These are phyloP conservation scores for Drosophila melanocephala DNA, from an alignment of 2,888 invertebrate genomes.

Conservation along the genomic window DNA sequence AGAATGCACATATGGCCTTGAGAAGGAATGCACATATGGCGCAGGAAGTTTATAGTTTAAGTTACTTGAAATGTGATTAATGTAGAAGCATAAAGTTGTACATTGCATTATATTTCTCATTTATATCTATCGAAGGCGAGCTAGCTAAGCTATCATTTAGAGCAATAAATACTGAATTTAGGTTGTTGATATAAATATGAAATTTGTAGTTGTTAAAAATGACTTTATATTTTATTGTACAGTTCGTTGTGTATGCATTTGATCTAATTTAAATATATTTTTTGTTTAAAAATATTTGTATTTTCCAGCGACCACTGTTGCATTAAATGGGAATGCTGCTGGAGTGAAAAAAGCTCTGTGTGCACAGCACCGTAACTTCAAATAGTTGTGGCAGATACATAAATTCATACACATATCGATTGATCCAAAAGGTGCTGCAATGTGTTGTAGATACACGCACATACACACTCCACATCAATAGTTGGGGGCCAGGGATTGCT, in stretches of 20 bases:
- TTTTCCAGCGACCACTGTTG: not conserved
- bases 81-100: not conserved
- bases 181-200: not conserved
- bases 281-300: not conserved
- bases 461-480: conserved; percentile 2
- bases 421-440: conserved; percentile 27
- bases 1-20: conserved; percentile 23
- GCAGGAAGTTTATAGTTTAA: not conserved
- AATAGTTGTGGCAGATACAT: conserved; percentile 29
- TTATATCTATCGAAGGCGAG: not conserved
- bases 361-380: not conserved
- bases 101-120: not conserved
- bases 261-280: not conserved
- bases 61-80: not conserved
- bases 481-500: conserved; percentile 8
- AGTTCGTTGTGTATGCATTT: not conserved
- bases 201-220: not conserved
- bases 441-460: conserved; percentile 2
- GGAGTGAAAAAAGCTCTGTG: not conserved
- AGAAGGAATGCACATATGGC: conserved; percentile 7
- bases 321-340: not conserved
- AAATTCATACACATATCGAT: conserved; percentile 48
- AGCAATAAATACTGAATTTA: not conserved
- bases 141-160: not conserved
- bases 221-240: not conserved